phyloP scores from a whole-genome alignment of 2,113 vertebrate species.

The Notarius quadriscutis region DNA sequence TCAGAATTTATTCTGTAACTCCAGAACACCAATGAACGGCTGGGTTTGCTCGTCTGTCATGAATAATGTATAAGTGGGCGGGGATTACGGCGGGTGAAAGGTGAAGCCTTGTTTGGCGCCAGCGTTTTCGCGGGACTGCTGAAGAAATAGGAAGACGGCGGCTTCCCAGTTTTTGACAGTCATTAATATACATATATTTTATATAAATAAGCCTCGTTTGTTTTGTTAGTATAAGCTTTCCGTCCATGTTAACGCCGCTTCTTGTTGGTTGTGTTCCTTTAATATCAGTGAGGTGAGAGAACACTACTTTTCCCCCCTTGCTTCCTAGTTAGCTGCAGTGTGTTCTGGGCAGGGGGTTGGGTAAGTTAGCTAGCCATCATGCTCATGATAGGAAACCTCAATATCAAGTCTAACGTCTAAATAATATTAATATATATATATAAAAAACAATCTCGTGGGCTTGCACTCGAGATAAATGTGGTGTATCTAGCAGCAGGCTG shows the following conservation, averaged over 20 bases:
- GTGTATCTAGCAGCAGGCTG: neutral
- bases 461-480: neutral
- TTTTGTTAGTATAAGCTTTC: neutral
- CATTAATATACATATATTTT: neutral
- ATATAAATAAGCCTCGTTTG: neutral
- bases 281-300: conserved; percentile 39
- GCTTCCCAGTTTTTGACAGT: conserved; percentile 1
- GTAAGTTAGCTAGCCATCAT: conserved; percentile 34
- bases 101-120: conserved; percentile 77
- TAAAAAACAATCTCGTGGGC: neutral
- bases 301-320: neutral
- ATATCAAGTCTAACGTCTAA: neutral
- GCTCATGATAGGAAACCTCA: neutral
- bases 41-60: neutral
- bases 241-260: conserved; percentile 37
- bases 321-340: conserved; percentile 25
- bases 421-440: no score
- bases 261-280: conserved; percentile 16
- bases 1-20: neutral
- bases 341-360: conserved; percentile 14
- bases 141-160: neutral
- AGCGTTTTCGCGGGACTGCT: conserved; percentile 72
- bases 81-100: conserved; percentile 65
- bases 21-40: neutral
- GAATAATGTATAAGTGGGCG: conserved; percentile 57